These are phyloP conservation scores for Aquatica leii DNA, from an alignment of 2,888 invertebrate species.

Conservation along the genomic window DNA sequence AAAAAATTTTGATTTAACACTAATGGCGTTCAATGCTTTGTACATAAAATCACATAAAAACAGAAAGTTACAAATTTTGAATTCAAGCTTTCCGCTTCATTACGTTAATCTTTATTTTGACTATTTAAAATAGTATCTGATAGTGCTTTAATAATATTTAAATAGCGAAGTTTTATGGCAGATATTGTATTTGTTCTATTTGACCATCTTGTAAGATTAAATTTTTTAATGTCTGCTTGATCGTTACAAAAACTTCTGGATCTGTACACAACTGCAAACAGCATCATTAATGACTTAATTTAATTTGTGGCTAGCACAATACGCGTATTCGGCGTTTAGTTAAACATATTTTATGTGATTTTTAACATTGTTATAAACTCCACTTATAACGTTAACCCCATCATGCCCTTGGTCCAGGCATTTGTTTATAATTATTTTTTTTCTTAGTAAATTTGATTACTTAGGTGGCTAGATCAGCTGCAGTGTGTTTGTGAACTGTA, in stretches of 20 bases:
- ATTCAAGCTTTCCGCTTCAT: constrained; percentile 8
- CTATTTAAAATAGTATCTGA: constrained; percentile 4
- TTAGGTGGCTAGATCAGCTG: too few species aligned
- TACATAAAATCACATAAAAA: constrained; percentile 11
- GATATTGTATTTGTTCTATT: constrained; percentile 9
- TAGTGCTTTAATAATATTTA: constrained; percentile 11
- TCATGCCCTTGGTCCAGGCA: too few species aligned
- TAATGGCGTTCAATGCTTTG: constrained; percentile 2
- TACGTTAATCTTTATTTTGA: constrained; percentile 7
- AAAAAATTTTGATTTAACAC: constrained; percentile 7
- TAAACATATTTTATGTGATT: neutral
- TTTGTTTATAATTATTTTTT: too few species aligned
- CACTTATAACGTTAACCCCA: too few species aligned
- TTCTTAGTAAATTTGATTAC: too few species aligned
- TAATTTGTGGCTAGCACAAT: neutral
- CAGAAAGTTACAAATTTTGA: constrained; percentile 6
- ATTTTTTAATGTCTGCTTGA: constrained; percentile 1
- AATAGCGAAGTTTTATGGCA: constrained; percentile 10
- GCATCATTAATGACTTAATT: neutral
- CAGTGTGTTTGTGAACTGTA: too few species aligned
- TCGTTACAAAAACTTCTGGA: too few species aligned
- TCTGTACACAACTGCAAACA: too few species aligned
- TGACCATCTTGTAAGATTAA: neutral
- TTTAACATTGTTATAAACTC: too few species aligned
- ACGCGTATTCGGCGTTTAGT: neutral